Evolutionary conservation across 2,888 invertebrate genomes (phyloP).

Genomic region (Sminthurinus aureus): DNA sequence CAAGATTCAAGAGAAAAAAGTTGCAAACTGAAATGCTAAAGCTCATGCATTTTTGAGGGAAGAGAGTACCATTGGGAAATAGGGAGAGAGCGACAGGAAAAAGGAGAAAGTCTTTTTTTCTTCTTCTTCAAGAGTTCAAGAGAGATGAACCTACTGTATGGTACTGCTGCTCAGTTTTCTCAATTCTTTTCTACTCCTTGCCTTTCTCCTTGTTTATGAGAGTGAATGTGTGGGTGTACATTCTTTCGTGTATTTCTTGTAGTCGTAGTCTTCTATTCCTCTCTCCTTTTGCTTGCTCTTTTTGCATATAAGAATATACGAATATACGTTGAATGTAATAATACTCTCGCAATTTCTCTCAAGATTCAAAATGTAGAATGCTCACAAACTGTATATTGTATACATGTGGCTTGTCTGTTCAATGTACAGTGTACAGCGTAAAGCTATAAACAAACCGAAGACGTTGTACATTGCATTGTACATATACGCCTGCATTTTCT

Average conservation of each 20-base stretch:
- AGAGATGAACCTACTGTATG: not conserved
- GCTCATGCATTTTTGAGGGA: slow-evolving; percentile 25
- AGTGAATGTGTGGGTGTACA: not conserved
- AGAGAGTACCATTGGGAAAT: slow-evolving; percentile 31
- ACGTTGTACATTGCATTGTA: too few species aligned
- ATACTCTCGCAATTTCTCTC: too few species aligned
- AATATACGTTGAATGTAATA: too few species aligned
- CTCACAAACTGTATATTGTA: too few species aligned
- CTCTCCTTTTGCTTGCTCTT: not conserved
- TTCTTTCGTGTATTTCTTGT: not conserved
- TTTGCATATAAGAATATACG: too few species aligned
- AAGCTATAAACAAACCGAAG: too few species aligned
- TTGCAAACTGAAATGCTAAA: slow-evolving; percentile 1
- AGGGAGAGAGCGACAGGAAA: not conserved
- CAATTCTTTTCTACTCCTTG: not conserved
- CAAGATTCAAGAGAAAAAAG: too few species aligned
- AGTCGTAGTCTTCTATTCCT: not conserved
- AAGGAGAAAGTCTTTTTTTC: not conserved
- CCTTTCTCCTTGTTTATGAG: not conserved
- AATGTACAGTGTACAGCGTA: too few species aligned
- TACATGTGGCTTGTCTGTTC: too few species aligned
- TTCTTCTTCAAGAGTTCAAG: too few species aligned
- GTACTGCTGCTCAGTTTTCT: not conserved
- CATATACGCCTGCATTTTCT: too few species aligned
- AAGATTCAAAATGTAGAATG: not conserved